Conservation (phyloP, 2,888 invertebrate genomes). For the Hemithea aestivaria region DNA sequence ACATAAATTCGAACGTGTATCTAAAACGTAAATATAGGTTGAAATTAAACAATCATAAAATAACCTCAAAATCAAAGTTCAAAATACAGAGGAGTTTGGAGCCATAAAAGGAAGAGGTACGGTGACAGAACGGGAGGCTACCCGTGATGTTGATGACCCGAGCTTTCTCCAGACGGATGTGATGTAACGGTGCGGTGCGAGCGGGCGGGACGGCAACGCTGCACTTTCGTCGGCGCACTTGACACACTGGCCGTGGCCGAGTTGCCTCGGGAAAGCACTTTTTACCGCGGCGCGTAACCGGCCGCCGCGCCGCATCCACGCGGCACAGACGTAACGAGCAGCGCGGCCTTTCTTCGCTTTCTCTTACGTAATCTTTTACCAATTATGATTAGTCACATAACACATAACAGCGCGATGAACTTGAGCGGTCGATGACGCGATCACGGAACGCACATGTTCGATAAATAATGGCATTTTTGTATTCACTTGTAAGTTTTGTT, state of each 20-base stretch:
- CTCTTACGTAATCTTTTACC: conserved; percentile 68
- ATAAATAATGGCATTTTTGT: conserved; percentile 16
- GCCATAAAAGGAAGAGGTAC: neutral
- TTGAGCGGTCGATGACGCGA: conserved; percentile 55
- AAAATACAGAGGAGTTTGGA: neutral
- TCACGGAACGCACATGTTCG: conserved; percentile 29
- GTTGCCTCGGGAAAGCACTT: conserved; percentile 75
- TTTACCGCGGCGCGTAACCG: conserved; percentile 70
- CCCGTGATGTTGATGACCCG: conserved; percentile 58
- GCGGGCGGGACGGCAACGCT: conserved; percentile 61
- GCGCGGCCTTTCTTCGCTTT: conserved; percentile 73
- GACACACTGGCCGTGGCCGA: conserved; percentile 79
- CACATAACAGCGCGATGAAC: conserved; percentile 59
- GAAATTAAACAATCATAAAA: too few relatives aligned
- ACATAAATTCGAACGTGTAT: neutral
- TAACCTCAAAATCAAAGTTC: too few relatives aligned
- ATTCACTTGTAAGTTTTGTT: neutral
- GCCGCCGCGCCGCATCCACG: conserved; percentile 29
- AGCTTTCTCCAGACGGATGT: conserved; percentile 72
- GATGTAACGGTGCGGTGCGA: conserved; percentile 61
- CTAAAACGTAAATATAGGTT: conserved; percentile 9
- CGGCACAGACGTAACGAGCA: conserved; percentile 67
- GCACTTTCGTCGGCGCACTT: conserved; percentile 77
- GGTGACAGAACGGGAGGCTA: conserved; percentile 13
- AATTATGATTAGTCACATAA: conserved; percentile 68